Conservation (phyloP, 64 coral and sea anemone species). For the Stichodactyla mertensii region DNA sequence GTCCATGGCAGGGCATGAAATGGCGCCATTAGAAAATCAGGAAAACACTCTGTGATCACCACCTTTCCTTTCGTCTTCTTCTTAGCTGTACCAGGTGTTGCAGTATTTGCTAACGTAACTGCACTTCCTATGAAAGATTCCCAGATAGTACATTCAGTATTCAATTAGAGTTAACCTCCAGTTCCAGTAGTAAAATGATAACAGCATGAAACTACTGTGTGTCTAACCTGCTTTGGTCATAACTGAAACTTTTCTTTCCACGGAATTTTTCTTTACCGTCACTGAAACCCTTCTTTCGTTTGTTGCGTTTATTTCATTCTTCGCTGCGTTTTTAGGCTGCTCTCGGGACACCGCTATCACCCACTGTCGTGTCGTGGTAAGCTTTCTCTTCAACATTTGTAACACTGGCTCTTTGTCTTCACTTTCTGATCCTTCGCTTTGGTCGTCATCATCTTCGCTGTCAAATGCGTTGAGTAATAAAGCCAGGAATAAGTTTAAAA, state of each 20-base stretch:
- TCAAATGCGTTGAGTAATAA: slow-evolving; percentile 54
- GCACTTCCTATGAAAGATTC: background rate
- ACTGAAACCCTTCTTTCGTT: background rate
- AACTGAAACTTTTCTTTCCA: too few relatives aligned
- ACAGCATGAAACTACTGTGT: background rate
- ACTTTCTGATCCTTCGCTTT: background rate
- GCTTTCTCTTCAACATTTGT: slow-evolving; percentile 11
- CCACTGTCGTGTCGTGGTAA: background rate
- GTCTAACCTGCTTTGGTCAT: background rate
- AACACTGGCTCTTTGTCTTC: background rate
- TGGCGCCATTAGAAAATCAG: slow-evolving; percentile 3
- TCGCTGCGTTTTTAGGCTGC: background rate
- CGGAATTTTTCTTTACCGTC: background rate
- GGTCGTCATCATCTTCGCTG: slow-evolving; percentile 37
- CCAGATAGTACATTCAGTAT: background rate
- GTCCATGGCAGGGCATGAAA: slow-evolving; percentile 23
- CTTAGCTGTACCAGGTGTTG: background rate
- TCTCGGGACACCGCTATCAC: background rate
- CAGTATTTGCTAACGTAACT: background rate
- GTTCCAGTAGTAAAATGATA: background rate
- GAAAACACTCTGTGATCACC: slow-evolving; percentile 22
- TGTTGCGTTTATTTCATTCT: background rate
- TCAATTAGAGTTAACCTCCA: too few relatives aligned
- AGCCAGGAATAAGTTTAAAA: slow-evolving; percentile 53
- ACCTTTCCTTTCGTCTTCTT: background rate